A percentile compares a stretch with the other conserved stretches of the same genome.
phyloP scores from a whole-genome alignment of 2,888 invertebrate species.

The Pardosa pseudoannulata region DNA sequence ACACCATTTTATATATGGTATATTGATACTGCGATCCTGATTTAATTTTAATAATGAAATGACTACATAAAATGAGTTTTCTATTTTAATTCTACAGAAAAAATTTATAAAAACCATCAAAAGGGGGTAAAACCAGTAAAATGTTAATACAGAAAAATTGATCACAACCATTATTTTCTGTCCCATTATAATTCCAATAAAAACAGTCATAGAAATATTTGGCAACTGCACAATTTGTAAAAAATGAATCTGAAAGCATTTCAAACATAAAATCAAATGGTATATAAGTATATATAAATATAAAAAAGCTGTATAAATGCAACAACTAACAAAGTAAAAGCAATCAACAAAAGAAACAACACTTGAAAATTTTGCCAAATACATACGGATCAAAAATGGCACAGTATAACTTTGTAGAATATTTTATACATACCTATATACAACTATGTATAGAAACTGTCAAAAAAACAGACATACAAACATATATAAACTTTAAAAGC shows the following conservation, averaged over 20 bases:
- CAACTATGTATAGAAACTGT: constrained; percentile 2
- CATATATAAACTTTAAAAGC: neutral
- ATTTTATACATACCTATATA: constrained; percentile 15
- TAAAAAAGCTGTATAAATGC: constrained; percentile 1
- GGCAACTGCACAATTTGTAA: constrained; percentile 2
- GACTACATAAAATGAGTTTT: too few species aligned
- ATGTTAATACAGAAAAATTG: too few species aligned
- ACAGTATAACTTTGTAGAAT: neutral
- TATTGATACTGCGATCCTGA: too few species aligned
- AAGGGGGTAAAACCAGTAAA: too few species aligned
- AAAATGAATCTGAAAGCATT: neutral
- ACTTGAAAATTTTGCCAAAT: neutral
- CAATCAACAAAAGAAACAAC: constrained; percentile 8
- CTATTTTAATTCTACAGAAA: too few species aligned
- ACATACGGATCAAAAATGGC: neutral
- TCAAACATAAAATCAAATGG: neutral
- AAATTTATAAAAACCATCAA: too few species aligned
- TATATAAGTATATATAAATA: constrained; percentile 12
- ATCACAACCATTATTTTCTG: too few species aligned
- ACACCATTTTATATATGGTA: too few species aligned
- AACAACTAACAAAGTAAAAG: constrained; percentile 6
- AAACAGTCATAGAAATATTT: neutral
- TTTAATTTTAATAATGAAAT: too few species aligned
- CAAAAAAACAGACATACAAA: neutral
- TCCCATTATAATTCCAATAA: neutral